Conservation (phyloP, 2,888 invertebrate species). For the Camptogramma bilineatum region DNA sequence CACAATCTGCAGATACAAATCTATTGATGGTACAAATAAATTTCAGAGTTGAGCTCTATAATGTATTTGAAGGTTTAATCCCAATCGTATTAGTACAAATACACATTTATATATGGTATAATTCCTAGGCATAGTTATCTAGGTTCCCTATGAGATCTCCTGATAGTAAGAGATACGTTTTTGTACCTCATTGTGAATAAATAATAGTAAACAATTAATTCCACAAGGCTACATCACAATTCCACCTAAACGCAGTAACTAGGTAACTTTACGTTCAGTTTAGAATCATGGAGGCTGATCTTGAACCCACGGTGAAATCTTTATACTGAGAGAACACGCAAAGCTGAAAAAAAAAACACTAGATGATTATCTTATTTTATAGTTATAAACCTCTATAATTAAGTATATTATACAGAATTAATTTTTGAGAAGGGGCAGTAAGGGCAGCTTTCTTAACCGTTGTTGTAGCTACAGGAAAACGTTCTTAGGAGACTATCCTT, state of each 20-base stretch:
- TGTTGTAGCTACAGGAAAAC: too few relatives aligned
- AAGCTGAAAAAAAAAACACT: conserved; percentile 88
- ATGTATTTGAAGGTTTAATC: too few relatives aligned
- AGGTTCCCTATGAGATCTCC: background rate
- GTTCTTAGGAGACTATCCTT: too few relatives aligned
- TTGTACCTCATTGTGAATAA: background rate
- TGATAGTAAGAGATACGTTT: background rate
- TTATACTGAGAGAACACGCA: conserved; percentile 97
- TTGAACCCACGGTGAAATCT: conserved; percentile 95
- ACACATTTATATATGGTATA: too few relatives aligned
- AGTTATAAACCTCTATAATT: too few relatives aligned
- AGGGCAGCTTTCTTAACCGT: too few relatives aligned
- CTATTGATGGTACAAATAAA: too few relatives aligned
- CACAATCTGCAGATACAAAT: too few relatives aligned
- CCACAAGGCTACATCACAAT: conserved; percentile 28
- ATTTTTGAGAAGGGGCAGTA: too few relatives aligned
- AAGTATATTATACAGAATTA: background rate
- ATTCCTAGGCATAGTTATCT: background rate
- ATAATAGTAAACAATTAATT: conserved; percentile 25
- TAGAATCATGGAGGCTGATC: conserved; percentile 89
- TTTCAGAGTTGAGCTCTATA: too few relatives aligned
- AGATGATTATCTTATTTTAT: too few relatives aligned
- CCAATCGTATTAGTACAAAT: too few relatives aligned
- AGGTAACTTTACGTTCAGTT: conserved; percentile 71
- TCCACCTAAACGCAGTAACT: conserved; percentile 31